These are phyloP conservation scores for Probosciger aterrimus DNA, from an alignment of 2,113 vertebrate species.

Conservation along the genomic window DNA sequence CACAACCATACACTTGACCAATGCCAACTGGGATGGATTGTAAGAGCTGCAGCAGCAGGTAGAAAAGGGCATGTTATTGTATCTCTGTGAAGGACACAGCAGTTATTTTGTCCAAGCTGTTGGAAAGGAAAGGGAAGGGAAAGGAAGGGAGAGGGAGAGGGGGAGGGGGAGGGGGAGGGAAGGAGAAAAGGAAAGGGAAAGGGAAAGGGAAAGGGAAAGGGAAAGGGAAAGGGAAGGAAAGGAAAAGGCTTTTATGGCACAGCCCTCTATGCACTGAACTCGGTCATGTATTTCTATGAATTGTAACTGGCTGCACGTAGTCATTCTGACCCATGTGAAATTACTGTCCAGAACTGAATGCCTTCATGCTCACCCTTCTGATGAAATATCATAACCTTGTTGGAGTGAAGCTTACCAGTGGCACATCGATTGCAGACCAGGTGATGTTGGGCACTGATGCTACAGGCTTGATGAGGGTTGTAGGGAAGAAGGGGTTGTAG, in stretches of 20 bases:
- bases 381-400: background rate
- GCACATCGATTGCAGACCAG: slow-evolving; percentile 82
- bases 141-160: background rate
- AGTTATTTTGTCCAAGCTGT: background rate
- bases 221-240: too few species aligned
- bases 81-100: background rate
- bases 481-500: slow-evolving; percentile 86
- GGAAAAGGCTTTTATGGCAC: background rate
- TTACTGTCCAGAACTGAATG: accelerated
- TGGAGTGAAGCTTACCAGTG: slow-evolving; percentile 75
- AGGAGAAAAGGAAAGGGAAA: background rate
- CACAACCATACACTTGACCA: slow-evolving; percentile 92
- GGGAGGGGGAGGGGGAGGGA: too few species aligned
- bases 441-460: slow-evolving; percentile 82
- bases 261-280: accelerated
- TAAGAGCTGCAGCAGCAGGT: slow-evolving; percentile 78
- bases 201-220: too few species aligned
- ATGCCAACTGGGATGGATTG: slow-evolving; percentile 85
- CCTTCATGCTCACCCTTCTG: background rate
- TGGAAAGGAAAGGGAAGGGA: background rate
- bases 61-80: background rate
- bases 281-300: background rate
- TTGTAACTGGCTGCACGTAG: background rate
- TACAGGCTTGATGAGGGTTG: slow-evolving; percentile 80
- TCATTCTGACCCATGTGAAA: accelerated